Conservation (phyloP, 2,797 vertebrate genomes). For the Antennarius maculatus region DNA sequence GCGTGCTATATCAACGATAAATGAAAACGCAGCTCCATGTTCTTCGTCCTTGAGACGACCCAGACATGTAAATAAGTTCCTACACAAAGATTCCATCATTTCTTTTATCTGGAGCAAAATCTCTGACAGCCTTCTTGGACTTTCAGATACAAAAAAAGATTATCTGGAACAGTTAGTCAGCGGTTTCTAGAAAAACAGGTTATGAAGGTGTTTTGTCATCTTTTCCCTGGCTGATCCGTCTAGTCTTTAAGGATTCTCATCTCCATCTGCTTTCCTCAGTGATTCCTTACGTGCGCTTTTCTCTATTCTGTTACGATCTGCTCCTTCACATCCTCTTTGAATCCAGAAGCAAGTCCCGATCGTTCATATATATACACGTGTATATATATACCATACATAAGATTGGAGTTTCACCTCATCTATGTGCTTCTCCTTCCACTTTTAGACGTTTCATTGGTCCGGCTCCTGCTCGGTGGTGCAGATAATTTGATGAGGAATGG, state of each 20-base stretch:
- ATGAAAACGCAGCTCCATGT: background rate
- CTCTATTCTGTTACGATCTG: conserved; percentile 18
- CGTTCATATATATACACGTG: background rate
- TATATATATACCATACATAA: too few relatives aligned
- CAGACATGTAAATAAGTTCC: conserved; percentile 10
- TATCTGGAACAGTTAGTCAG: background rate
- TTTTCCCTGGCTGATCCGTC: conserved; percentile 15
- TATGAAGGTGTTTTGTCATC: conserved; percentile 15
- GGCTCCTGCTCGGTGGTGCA: conserved; percentile 38
- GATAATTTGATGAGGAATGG: conserved; percentile 53
- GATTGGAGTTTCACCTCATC: background rate
- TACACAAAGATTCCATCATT: background rate
- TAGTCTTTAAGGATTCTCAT: conserved; percentile 48
- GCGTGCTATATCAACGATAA: background rate
- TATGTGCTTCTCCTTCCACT: conserved; percentile 12
- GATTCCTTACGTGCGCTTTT: conserved; percentile 30
- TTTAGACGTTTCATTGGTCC: conserved; percentile 27
- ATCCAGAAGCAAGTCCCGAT: conserved; percentile 12
- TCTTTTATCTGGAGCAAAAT: conserved; percentile 2
- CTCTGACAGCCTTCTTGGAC: background rate
- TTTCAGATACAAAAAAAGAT: background rate
- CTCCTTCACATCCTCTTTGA: conserved; percentile 4
- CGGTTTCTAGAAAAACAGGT: conserved; percentile 23
- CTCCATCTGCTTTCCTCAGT: conserved; percentile 16
- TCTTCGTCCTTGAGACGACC: conserved; percentile 41